These are phyloP conservation scores for Semotilus atromaculatus DNA, from an alignment of 2,797 vertebrate species.

Conservation along the genomic window DNA sequence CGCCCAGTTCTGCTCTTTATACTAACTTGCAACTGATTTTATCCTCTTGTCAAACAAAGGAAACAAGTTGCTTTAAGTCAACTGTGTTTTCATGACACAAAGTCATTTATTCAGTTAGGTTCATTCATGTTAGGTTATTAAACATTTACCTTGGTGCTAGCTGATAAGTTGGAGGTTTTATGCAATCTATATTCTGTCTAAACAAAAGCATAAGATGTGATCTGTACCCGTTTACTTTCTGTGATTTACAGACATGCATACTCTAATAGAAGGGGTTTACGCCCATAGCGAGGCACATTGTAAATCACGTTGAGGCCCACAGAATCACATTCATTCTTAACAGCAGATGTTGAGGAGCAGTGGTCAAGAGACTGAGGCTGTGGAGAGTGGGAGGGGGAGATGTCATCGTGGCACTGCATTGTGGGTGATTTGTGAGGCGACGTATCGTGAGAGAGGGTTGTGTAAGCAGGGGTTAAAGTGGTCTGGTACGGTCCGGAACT, in stretches of 20 bases:
- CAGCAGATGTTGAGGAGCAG: conserved; percentile 17
- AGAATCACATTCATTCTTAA: conserved; percentile 15
- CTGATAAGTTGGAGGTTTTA: not conserved
- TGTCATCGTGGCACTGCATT: conserved; percentile 31
- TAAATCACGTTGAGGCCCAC: conserved; percentile 19
- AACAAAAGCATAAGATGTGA: not conserved
- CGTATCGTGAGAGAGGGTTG: conserved; percentile 54
- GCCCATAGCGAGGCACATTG: not conserved
- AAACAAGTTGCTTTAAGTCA: conserved; percentile 14
- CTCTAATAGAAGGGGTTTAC: conserved; percentile 1
- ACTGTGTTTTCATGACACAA: conserved; percentile 7
- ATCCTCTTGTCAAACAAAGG: not conserved
- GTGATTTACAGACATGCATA: not conserved
- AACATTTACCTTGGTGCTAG: not conserved
- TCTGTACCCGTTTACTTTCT: not conserved
- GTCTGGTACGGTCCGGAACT: too few species aligned
- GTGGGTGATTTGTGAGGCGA: conserved; percentile 35
- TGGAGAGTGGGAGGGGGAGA: not conserved
- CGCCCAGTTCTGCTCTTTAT: not conserved
- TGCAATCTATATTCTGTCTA: not conserved
- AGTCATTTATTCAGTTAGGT: not conserved
- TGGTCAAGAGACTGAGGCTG: not conserved
- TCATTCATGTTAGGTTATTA: not conserved
- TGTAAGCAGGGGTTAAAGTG: not conserved
- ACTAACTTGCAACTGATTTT: not conserved